Percentiles rank a stretch among this genome's conserved stretches.
Conservation (phyloP, 2,113 vertebrate genomes). For the Rhabdornis inornatus region DNA sequence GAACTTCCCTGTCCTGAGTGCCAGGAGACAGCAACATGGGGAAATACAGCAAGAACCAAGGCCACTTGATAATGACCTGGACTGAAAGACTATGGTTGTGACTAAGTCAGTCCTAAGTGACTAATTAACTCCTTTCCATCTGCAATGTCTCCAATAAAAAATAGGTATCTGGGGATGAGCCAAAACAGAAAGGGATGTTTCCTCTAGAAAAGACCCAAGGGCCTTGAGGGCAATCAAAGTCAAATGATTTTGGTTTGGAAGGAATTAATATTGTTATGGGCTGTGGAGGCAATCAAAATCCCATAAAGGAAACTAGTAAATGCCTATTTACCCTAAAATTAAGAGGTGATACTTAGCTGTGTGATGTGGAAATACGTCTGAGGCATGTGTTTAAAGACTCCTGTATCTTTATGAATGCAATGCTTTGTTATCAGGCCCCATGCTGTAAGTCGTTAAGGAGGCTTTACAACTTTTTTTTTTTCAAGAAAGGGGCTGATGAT, state of each 20-base stretch:
- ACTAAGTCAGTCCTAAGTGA: conserved; percentile 39
- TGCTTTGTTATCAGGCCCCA: background rate
- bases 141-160: background rate
- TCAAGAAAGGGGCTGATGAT: background rate
- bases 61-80: background rate
- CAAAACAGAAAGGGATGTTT: background rate
- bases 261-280: background rate
- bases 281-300: background rate
- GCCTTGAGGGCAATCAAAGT: background rate
- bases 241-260: background rate
- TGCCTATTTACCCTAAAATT: background rate
- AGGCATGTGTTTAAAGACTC: background rate
- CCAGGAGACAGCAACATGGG: background rate
- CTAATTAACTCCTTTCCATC: conserved; percentile 21
- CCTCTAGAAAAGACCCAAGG: background rate
- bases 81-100: background rate
- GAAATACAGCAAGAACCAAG: background rate
- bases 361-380: background rate
- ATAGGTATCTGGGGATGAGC: background rate
- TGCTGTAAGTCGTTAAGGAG: background rate
- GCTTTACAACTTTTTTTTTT: background rate
- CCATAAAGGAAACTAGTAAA: background rate
- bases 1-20: background rate
- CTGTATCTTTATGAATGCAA: fast-evolving
- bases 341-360: background rate